phyloP scores from a whole-genome alignment of 2,888 invertebrate genomes.

The Metalampra italica region DNA sequence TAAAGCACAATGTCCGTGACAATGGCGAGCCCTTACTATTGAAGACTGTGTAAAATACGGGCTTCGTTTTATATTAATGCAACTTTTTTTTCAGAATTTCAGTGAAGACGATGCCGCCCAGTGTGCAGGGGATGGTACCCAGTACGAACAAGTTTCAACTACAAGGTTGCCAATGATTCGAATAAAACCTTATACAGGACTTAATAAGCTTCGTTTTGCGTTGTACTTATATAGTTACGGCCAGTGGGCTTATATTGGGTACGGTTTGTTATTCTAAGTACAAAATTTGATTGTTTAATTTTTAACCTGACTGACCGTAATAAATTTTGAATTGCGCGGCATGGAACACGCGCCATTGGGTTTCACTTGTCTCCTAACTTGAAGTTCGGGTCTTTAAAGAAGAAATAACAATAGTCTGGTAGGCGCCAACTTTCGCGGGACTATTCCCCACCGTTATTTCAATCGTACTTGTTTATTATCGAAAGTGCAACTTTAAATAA shows the following conservation, averaged over 20 bases:
- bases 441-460: no score
- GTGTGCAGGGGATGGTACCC: slow-evolving; percentile 33
- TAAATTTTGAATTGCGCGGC: slow-evolving; percentile 54
- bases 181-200: slow-evolving; percentile 13
- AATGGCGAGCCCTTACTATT: slow-evolving; percentile 56
- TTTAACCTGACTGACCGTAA: slow-evolving; percentile 53
- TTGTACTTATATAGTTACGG: not conserved
- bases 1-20: slow-evolving; percentile 59
- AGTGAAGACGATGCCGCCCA: slow-evolving; percentile 61
- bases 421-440: slow-evolving; percentile 23
- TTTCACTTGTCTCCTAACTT: slow-evolving; percentile 39
- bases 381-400: slow-evolving; percentile 23
- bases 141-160: slow-evolving; percentile 1
- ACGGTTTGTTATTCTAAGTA: slow-evolving; percentile 51
- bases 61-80: slow-evolving; percentile 67
- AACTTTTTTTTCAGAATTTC: slow-evolving; percentile 59
- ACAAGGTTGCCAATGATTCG: not conserved
- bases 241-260: slow-evolving; percentile 41
- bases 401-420: slow-evolving; percentile 24
- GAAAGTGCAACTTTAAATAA: no score
- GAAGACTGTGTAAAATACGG: slow-evolving; percentile 54
- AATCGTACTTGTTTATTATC: no score
- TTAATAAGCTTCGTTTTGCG: slow-evolving; percentile 13
- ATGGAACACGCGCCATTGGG: slow-evolving; percentile 21
- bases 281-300: slow-evolving; percentile 47